These are phyloP conservation scores for Shargacucullia verbasci DNA, from an alignment of 2,888 invertebrate genomes.

Conservation along the genomic window DNA sequence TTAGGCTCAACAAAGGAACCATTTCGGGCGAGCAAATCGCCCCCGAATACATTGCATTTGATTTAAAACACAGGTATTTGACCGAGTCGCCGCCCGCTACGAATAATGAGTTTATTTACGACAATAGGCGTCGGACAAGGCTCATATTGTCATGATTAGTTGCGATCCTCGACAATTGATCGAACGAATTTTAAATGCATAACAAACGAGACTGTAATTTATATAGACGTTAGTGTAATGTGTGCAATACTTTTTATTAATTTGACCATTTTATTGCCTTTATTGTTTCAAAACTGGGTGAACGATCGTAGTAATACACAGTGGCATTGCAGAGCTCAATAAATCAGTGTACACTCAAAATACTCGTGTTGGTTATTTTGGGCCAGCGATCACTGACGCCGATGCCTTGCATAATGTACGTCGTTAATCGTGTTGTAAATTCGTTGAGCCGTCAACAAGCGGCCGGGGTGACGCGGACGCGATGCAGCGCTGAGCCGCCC, in stretches of 20 bases:
- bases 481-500: constrained; percentile 60
- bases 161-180: constrained; percentile 70
- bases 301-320: constrained; percentile 69
- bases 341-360: constrained; percentile 71
- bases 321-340: constrained; percentile 61
- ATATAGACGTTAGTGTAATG: constrained; percentile 62
- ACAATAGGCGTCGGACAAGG: constrained; percentile 64
- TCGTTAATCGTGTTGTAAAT: constrained; percentile 74
- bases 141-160: constrained; percentile 75
- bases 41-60: constrained; percentile 72
- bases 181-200: constrained; percentile 67
- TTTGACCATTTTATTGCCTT: constrained; percentile 65
- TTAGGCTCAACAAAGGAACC: constrained; percentile 75
- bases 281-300: constrained; percentile 64
- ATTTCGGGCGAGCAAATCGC: constrained; percentile 76
- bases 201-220: constrained; percentile 71
- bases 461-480: constrained; percentile 65
- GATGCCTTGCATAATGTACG: constrained; percentile 75
- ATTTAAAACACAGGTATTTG: constrained; percentile 85
- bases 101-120: constrained; percentile 79
- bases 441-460: constrained; percentile 66
- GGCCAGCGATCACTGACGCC: constrained; percentile 61
- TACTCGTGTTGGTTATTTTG: constrained; percentile 69
- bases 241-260: constrained; percentile 69
- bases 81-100: constrained; percentile 72